Evolutionary conservation across 1,140 invertebrate genomes (phyloP), one percentile per base, ranked within the genome.

Genomic region (Onthophagus taurus): DNA sequence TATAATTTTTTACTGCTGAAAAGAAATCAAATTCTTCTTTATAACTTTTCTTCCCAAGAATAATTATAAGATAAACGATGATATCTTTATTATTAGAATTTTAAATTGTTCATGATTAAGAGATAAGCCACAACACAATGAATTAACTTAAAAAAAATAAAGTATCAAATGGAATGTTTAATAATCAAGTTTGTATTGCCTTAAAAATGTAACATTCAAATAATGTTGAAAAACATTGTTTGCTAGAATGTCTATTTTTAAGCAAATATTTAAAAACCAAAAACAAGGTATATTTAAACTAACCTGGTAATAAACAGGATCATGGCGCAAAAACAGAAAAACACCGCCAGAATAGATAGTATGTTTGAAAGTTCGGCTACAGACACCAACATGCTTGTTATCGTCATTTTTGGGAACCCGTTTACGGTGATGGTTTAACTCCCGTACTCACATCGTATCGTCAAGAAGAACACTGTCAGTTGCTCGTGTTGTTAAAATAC

Each of bases 311-410:
- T 74, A 53, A 77, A 75, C 29, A 77, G 54, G 24, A 76, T 67
- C 63, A 77, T 72, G 16, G 68, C 72, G 57, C 72, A 74, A 57
- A 77, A 76, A 62, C 72, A 75, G 59, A 77, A 66, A 17, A 76
- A 57, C 16, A 76, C 70, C 13, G 70, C 74, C 38, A 76, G 59
- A 24, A 75, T 72, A 24, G 74, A 74, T 56, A 76, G 71, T 52
- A 77, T 72, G 57, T 74, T 76, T 45, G 75, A 74, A 35, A 76
- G 64, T 58, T 77, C 75, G 21, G 73, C 74, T 23, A 75, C 74
- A 34, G 74, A 76, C 44, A 77, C 70, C 43, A 77, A 61, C 64
- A 75, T 75, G 45, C 73, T 71, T 53, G 73, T 74, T 69, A 76
- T 72, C 51, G 55, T 63, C 45, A 41, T 41, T 26, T 23, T 41